phyloP scores from a whole-genome alignment of 2,113 vertebrate genomes.

The Amphiprion ocellaris region DNA sequence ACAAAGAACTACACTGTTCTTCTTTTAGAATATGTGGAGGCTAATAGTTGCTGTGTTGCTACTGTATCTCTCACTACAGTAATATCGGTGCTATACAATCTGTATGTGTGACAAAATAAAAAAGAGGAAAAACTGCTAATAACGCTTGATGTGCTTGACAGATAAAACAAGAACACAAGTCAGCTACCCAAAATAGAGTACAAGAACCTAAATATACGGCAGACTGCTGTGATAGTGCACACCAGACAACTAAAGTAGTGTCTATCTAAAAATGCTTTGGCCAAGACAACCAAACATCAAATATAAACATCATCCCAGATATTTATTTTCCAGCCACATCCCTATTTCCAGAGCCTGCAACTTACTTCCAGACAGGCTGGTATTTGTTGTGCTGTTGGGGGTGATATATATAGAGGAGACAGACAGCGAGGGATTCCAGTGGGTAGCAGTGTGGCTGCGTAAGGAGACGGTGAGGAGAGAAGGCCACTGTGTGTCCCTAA shows the following conservation, averaged over 20 bases:
- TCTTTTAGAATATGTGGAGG: slow-evolving; percentile 4
- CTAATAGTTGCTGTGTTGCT: neutral
- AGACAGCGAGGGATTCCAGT: slow-evolving; percentile 80
- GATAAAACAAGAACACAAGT: slow-evolving; percentile 53
- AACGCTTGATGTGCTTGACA: slow-evolving; percentile 39
- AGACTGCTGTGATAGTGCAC: slow-evolving; percentile 47
- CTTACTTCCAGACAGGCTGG: slow-evolving; percentile 79
- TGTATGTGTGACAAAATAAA: neutral
- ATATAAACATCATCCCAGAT: slow-evolving; percentile 74
- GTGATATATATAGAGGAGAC: slow-evolving; percentile 83
- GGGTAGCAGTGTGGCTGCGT: slow-evolving; percentile 72
- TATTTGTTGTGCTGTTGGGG: slow-evolving; percentile 80
- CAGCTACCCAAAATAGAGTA: slow-evolving; percentile 66
- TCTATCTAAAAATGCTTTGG: slow-evolving; percentile 63
- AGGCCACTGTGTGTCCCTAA: slow-evolving; percentile 74
- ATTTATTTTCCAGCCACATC: slow-evolving; percentile 80
- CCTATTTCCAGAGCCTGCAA: slow-evolving; percentile 69
- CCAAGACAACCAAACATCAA: slow-evolving; percentile 74
- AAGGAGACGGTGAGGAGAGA: slow-evolving; percentile 71
- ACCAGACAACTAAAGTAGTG: slow-evolving; percentile 62
- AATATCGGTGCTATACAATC: neutral
- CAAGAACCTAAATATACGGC: slow-evolving; percentile 64
- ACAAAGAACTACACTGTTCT: slow-evolving; percentile 5
- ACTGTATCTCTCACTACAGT: neutral
- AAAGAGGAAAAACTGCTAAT: slow-evolving; percentile 32